phyloP scores from a whole-genome alignment of 2,888 invertebrate species.

The Eupithecia centaureata region DNA sequence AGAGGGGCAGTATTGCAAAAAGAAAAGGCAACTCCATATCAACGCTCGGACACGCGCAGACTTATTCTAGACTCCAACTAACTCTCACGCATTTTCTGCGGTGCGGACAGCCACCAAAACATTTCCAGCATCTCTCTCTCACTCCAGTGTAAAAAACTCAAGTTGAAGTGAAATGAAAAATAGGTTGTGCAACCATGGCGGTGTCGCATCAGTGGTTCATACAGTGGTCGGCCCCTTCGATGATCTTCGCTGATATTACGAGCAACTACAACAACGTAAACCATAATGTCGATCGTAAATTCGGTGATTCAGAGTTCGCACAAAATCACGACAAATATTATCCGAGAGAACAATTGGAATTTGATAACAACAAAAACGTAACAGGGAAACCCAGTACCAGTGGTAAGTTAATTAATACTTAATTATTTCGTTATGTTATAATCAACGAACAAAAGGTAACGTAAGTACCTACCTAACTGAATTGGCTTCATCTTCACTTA shows the following conservation, averaged over 20 bases:
- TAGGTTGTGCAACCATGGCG: slow-evolving; percentile 62
- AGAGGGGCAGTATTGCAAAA: slow-evolving; percentile 55
- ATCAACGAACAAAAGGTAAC: slow-evolving; percentile 3
- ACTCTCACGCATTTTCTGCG: slow-evolving; percentile 63
- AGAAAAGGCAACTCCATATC: slow-evolving; percentile 51
- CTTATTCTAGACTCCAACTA: slow-evolving; percentile 53
- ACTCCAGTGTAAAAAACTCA: slow-evolving; percentile 39
- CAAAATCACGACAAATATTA: slow-evolving; percentile 40
- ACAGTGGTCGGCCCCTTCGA: slow-evolving; percentile 74
- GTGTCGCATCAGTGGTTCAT: slow-evolving; percentile 81
- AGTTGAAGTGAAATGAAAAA: slow-evolving; percentile 49
- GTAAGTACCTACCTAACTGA: too few relatives aligned
- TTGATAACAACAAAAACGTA: slow-evolving; percentile 37
- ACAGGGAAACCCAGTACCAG: slow-evolving; percentile 43
- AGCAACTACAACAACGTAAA: slow-evolving; percentile 64
- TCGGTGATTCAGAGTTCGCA: slow-evolving; percentile 42
- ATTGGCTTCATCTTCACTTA: slow-evolving; percentile 14
- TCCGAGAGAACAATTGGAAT: slow-evolving; percentile 30
- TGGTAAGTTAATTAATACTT: slow-evolving; percentile 47
- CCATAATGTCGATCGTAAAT: slow-evolving; percentile 46
- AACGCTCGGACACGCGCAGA: slow-evolving; percentile 53
- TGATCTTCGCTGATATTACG: slow-evolving; percentile 67
- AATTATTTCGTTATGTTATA: background rate
- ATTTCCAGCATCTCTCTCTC: slow-evolving; percentile 47
- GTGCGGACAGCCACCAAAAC: slow-evolving; percentile 47